Evolutionary conservation across 2,888 invertebrate species (phyloP).

Genomic region (Allygus modestus): DNA sequence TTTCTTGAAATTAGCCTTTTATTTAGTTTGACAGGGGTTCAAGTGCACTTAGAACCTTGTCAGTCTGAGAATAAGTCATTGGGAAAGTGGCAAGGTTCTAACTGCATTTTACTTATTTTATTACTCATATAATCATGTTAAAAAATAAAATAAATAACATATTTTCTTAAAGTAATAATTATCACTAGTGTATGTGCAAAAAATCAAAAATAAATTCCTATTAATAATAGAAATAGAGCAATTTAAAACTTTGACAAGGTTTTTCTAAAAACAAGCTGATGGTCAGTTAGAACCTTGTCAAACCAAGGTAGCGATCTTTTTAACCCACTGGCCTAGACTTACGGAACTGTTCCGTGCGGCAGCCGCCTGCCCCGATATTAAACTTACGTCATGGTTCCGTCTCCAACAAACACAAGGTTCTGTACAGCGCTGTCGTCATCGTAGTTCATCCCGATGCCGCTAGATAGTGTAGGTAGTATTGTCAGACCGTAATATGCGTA

Average conservation of each 20-base stretch:
- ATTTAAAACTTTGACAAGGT: constrained; percentile 58
- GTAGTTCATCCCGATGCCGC: no score
- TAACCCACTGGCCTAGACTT: no score
- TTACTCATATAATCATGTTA: constrained; percentile 23
- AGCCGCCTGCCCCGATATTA: no score
- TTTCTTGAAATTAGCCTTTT: constrained; percentile 13
- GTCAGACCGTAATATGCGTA: no score
- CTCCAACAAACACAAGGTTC: no score
- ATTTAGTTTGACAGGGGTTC: constrained; percentile 57
- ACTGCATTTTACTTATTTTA: constrained; percentile 54
- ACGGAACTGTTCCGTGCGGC: no score
- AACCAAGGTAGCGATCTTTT: constrained; percentile 64
- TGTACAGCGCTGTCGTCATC: no score
- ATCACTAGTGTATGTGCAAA: constrained; percentile 29
- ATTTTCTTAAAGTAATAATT: constrained; percentile 43
- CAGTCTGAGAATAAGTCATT: constrained; percentile 33
- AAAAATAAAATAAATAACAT: constrained; percentile 51
- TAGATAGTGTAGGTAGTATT: no score
- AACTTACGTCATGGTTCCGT: no score
- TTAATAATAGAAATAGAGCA: constrained; percentile 49
- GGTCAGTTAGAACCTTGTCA: constrained; percentile 61
- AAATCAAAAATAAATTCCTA: constrained; percentile 41
- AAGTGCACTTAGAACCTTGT: constrained; percentile 61
- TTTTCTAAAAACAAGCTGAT: constrained; percentile 56
- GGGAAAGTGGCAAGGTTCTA: constrained; percentile 59